Evolutionary conservation across 2,888 invertebrate genomes (phyloP).

Genomic region (Osmoderma eremita): DNA sequence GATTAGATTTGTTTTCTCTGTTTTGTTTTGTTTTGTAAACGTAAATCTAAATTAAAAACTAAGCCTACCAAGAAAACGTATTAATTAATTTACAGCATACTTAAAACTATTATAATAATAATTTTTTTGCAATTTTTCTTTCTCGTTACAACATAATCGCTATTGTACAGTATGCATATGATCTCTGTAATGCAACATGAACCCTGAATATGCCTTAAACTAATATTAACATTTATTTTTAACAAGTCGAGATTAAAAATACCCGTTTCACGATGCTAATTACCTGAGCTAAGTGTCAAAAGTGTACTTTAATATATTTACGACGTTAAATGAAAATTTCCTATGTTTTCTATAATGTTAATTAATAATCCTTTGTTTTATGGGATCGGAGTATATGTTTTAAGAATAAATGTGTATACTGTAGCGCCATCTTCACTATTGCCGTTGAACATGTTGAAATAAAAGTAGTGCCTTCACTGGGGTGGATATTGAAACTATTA

Average conservation of each 20-base stretch:
- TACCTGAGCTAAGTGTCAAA: constrained; percentile 43
- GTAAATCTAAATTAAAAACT: constrained; percentile 30
- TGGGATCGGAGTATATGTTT: background rate
- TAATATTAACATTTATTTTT: constrained; percentile 40
- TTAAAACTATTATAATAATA: constrained; percentile 44
- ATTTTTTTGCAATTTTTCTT: constrained; percentile 34
- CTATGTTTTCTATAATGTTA: constrained; percentile 6
- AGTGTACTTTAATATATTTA: constrained; percentile 33
- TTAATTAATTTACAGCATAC: constrained; percentile 45
- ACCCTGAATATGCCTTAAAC: constrained; percentile 56
- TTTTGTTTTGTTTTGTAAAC: constrained; percentile 6
- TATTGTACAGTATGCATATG: constrained; percentile 31
- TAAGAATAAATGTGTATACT: background rate
- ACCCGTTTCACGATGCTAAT: constrained; percentile 43
- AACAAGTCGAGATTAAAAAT: constrained; percentile 44
- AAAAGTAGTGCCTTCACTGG: too few relatives aligned
- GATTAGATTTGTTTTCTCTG: constrained; percentile 20
- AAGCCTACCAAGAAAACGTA: constrained; percentile 14
- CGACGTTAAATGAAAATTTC: constrained; percentile 21
- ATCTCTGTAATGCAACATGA: constrained; percentile 46
- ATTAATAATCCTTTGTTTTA: background rate
- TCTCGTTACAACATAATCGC: constrained; percentile 14
- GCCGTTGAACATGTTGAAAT: background rate
- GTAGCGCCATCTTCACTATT: constrained; percentile 2
- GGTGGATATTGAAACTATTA: too few relatives aligned